phyloP scores from a whole-genome alignment of 2,888 invertebrate species.

The Cyrtodaria siliqua region DNA sequence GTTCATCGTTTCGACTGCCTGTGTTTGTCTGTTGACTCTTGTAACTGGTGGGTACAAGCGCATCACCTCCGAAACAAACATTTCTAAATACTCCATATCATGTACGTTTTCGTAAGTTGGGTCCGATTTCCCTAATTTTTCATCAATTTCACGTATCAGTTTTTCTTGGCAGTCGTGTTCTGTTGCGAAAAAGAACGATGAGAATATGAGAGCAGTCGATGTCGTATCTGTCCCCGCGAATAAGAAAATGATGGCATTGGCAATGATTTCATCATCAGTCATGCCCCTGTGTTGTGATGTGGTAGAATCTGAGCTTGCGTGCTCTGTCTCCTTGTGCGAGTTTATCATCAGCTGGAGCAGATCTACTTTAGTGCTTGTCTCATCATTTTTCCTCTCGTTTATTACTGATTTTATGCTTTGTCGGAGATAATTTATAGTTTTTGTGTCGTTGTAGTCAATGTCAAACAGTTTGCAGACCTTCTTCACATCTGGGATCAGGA shows the following conservation, averaged over 20 bases:
- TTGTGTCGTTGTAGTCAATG: conserved; percentile 46
- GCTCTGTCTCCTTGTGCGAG: conserved; percentile 19
- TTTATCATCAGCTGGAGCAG: conserved; percentile 61
- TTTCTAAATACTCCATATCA: conserved; percentile 62
- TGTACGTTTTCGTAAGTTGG: conserved; percentile 65
- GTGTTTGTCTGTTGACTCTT: conserved; percentile 42
- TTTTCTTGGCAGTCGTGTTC: conserved; percentile 46
- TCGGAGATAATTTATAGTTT: conserved; percentile 42
- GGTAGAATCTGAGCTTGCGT: conserved; percentile 3
- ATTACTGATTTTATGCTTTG: conserved; percentile 26
- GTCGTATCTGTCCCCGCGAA: conserved; percentile 59
- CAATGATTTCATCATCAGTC: conserved; percentile 54
- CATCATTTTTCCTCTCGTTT: conserved; percentile 34
- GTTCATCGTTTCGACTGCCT: conserved; percentile 15
- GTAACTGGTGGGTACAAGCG: conserved; percentile 65
- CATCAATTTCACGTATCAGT: conserved; percentile 42
- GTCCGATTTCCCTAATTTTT: conserved; percentile 34
- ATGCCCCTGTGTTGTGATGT: conserved; percentile 23
- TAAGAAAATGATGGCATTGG: conserved; percentile 51
- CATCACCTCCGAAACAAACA: conserved; percentile 65
- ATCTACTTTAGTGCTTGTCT: conserved; percentile 31
- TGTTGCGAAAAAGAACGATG: conserved; percentile 49
- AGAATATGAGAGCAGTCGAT: conserved; percentile 48
- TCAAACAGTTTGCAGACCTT: conserved; percentile 46
- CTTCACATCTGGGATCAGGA: conserved; percentile 52